Base-by-base conservation (phyloP, 2,113 vertebrate genomes). In the human region DNA sequence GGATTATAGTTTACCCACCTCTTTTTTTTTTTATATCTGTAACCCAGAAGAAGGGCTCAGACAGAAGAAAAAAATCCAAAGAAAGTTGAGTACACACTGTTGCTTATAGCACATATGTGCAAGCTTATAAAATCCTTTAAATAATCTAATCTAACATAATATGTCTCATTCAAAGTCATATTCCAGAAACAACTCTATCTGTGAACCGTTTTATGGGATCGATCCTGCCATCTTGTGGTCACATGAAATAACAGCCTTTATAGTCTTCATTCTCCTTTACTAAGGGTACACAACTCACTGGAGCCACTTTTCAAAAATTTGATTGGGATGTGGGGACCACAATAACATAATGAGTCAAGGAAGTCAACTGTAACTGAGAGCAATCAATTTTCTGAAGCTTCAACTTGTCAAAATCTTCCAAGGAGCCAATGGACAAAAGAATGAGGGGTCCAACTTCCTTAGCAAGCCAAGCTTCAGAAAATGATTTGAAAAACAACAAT, bases 171-270 rank as follows among this genome's bases (percentile, higher is more conserved):
- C 59, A 32, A 66, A 83, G 40, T 66, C 76, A 2, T 27, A 25
- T 9, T 43, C 50, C 6, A 57, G 73, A 96, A 83, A 66, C 78
- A 13, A 8, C 35, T 17, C 12, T 1, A 32, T 2, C 45, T 8
- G 2, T 22, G 48, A 66, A 17, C 2, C 0, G 30, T 90, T 90
- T 95, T 25, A 17, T 0, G 70, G 50, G 83, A 12, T 68, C 18
- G 4, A 85, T 61, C n/a, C 95, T 93, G 98, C 97, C 99, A 98
- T 57, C 99, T 98, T 92, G 98, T 99, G 98, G 98, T 81, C 90
- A 96, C 9, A 90, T 12, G 1, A 1, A 84, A 95, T 43, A 94
- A 93, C 13, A 68, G 59, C 84, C 16, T 27, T 38, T 7, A 0
- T 1, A 30, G 14, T 87, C 64, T 22, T 6, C 0, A 20, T 17